These are phyloP conservation scores for Asarcornis scutulata DNA, from an alignment of 2,113 vertebrate genomes.

Conservation along the genomic window DNA sequence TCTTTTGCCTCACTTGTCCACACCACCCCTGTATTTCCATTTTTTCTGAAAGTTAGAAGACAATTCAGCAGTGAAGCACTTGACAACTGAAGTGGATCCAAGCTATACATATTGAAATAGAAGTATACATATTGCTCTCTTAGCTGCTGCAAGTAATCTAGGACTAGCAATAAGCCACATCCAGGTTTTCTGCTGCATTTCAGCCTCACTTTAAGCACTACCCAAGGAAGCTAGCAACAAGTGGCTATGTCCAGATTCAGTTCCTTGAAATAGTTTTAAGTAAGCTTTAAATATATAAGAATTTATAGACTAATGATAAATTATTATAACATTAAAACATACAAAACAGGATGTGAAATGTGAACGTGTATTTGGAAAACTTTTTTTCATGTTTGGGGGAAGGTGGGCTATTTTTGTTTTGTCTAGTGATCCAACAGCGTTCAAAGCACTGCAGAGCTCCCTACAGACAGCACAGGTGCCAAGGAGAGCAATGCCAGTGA, in stretches of 20 bases:
- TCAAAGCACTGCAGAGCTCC: background rate
- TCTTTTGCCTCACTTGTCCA: background rate
- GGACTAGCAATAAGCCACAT: background rate
- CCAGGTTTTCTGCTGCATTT: background rate
- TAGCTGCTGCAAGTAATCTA: background rate
- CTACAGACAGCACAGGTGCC: background rate
- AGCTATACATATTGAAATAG: background rate
- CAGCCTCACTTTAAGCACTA: background rate
- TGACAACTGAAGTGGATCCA: background rate
- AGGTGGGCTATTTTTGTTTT: background rate
- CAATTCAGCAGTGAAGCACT: background rate
- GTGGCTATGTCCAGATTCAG: background rate
- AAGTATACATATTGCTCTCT: rapidly evolving
- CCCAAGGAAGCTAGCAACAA: background rate
- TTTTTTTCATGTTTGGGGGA: background rate
- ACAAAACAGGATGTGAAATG: background rate
- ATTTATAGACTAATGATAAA: background rate
- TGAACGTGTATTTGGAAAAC: background rate
- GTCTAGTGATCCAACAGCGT: background rate
- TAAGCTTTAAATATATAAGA: background rate
- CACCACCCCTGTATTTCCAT: background rate
- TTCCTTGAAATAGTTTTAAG: background rate
- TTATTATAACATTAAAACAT: background rate
- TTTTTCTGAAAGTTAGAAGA: background rate
- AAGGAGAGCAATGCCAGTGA: background rate